These are phyloP conservation scores for Papilio machaon DNA, from an alignment of 1,140 invertebrate species.

Conservation along the genomic window DNA sequence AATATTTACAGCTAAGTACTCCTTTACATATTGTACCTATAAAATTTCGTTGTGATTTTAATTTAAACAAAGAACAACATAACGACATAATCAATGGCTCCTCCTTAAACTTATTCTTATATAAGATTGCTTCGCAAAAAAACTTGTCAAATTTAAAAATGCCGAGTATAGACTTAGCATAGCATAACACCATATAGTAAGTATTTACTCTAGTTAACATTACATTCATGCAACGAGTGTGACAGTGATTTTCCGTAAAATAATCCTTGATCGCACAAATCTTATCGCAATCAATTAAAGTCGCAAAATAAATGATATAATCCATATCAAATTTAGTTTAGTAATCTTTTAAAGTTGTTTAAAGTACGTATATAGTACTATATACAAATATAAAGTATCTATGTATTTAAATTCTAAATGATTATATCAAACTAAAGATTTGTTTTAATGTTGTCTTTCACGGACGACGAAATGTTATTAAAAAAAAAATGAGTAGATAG, in stretches of 20 bases:
- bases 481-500: no score
- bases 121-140: no score
- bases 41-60: no score
- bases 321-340: background rate
- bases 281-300: background rate
- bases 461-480: no score
- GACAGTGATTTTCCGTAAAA: background rate
- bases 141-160: background rate
- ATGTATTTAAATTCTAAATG: background rate
- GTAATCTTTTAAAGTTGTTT: background rate
- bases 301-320: background rate
- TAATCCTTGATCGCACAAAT: conserved; percentile 4
- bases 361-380: background rate
- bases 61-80: no score
- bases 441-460: no score
- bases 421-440: background rate
- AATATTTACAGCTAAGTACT: no score
- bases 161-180: background rate
- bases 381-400: no score
- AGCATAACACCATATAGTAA: no score
- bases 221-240: background rate
- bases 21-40: no score
- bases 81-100: no score
- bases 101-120: no score
- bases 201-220: background rate